phyloP scores from a whole-genome alignment of 2,797 vertebrate genomes.

The Centroberyx gerrardi region DNA sequence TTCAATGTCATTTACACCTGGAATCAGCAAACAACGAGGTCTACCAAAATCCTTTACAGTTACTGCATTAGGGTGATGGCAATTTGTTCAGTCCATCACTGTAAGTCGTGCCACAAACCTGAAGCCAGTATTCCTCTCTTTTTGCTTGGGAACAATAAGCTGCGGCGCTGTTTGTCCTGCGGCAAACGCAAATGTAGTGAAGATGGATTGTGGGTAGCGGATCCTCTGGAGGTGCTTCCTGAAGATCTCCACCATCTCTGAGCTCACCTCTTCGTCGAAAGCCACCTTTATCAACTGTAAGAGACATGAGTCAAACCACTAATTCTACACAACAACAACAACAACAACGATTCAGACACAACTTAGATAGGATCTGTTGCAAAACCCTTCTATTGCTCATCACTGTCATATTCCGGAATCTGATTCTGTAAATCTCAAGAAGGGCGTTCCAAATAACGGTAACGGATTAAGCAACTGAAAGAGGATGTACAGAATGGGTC shows the following conservation, averaged over 20 bases:
- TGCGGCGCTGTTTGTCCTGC: constrained; percentile 94
- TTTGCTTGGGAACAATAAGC: constrained; percentile 96
- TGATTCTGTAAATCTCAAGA: background rate
- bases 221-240: constrained; percentile 96
- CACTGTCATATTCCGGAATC: too few relatives aligned
- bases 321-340: background rate
- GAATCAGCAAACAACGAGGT: background rate
- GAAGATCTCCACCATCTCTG: constrained; percentile 98
- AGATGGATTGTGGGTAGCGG: constrained; percentile 97
- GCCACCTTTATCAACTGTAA: constrained; percentile 96
- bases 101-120: constrained; percentile 83
- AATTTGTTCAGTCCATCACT: background rate
- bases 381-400: too few relatives aligned
- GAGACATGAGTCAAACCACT: background rate
- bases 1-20: background rate
- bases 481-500: too few relatives aligned
- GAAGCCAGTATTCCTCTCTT: constrained; percentile 97
- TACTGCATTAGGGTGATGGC: background rate
- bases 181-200: constrained; percentile 95
- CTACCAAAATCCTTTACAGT: background rate
- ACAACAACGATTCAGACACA: background rate
- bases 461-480: too few relatives aligned
- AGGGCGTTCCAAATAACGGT: background rate
- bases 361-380: background rate
- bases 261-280: constrained; percentile 98